Conservation (phyloP, 2,888 invertebrate genomes). For the Zygothrica quintamaculata region DNA sequence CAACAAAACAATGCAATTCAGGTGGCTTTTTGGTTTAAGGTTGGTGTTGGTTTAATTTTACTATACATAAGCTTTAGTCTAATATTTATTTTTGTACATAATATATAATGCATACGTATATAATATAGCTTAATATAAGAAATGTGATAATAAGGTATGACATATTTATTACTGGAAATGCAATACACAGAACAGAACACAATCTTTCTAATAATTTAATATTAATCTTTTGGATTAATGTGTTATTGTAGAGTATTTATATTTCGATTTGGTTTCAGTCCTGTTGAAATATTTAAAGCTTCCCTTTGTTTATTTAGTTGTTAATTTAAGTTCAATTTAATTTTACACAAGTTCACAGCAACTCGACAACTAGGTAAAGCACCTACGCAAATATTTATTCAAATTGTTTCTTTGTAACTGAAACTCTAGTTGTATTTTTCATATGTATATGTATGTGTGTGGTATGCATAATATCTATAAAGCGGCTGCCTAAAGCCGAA, state of each 20-base stretch:
- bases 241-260: slow-evolving; percentile 21
- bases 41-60: slow-evolving; percentile 86
- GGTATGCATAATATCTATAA: slow-evolving; percentile 15
- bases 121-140: too few relatives aligned
- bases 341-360: slow-evolving; percentile 56
- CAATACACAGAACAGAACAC: too few relatives aligned
- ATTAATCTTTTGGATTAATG: too few relatives aligned
- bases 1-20: slow-evolving; percentile 76
- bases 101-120: too few relatives aligned
- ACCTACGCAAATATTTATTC: slow-evolving; percentile 71
- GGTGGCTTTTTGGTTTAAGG: slow-evolving; percentile 97
- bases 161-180: too few relatives aligned
- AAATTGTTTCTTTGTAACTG: slow-evolving; percentile 28
- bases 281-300: slow-evolving; percentile 11
- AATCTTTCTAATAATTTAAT: too few relatives aligned
- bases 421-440: background rate
- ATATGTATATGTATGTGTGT: slow-evolving; percentile 1
- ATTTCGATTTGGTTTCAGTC: background rate
- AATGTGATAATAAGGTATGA: too few relatives aligned
- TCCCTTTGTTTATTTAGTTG: slow-evolving; percentile 50
- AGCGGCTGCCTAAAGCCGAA: slow-evolving; percentile 8
- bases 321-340: slow-evolving; percentile 62
- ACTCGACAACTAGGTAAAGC: slow-evolving; percentile 30
- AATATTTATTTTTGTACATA: background rate
- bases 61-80: background rate